Percentiles rank a stretch among this genome's conserved stretches.
Conservation (phyloP, 1,140 invertebrate genomes). For the Amyelois transitella region DNA sequence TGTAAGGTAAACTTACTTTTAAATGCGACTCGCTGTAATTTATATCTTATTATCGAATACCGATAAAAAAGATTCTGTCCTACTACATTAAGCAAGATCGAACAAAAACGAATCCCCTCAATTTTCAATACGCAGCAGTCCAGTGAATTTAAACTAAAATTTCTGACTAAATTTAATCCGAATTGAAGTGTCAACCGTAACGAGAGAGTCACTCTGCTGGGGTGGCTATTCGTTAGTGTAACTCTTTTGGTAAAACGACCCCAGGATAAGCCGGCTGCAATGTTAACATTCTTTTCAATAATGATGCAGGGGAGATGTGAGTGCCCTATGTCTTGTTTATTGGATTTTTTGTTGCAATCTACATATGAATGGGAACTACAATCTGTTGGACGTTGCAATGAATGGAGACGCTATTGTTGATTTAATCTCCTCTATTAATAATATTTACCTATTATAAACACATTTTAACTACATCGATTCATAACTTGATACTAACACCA, state of each 20-base stretch:
- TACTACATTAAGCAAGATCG: too few relatives aligned
- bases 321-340: conserved; percentile 69
- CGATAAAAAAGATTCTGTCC: too few relatives aligned
- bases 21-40: too few relatives aligned
- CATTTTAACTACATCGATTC: neutral
- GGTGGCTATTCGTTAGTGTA: conserved; percentile 68
- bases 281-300: conserved; percentile 73
- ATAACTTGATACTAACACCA: neutral
- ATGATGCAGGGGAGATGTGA: conserved; percentile 59
- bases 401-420: conserved; percentile 40
- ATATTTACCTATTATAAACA: conserved; percentile 19
- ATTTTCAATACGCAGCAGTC: neutral
- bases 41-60: too few relatives aligned
- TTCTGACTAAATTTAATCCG: conserved; percentile 60
- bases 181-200: conserved; percentile 67
- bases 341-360: conserved; percentile 74
- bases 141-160: conserved; percentile 33
- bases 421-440: conserved; percentile 23
- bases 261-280: conserved; percentile 61
- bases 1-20: too few relatives aligned
- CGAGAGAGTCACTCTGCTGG: conserved; percentile 45
- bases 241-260: conserved; percentile 73
- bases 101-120: neutral
- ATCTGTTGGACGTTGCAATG: conserved; percentile 47
- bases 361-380: conserved; percentile 68